Evolutionary conservation across 1,140 invertebrate genomes (phyloP), one percentile per base, ranked within the genome.

Genomic region (Orius insidiosus): DNA sequence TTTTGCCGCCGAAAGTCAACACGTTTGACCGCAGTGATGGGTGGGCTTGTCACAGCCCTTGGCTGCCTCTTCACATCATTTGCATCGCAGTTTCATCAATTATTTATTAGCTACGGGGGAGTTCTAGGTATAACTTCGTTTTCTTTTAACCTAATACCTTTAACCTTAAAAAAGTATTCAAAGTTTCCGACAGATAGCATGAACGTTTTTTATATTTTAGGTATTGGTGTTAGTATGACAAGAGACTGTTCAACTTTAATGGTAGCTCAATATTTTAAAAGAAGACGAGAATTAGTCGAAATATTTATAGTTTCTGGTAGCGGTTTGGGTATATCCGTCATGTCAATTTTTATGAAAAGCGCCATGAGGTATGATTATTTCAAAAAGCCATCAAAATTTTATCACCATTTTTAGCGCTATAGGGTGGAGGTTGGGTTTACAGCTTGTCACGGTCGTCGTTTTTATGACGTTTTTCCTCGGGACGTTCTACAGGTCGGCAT

Each of bases 201-300:
- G n/a, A n/a, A n/a, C n/a, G n/a, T n/a, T n/a, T n/a, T n/a, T n/a
- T n/a, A n/a, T n/a, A n/a, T n/a, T 43, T 61, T 74, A 64, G 85
- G 85, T 11, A 71, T 88, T 36, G 87, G 87, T 41, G 82, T 85
- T 13, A 82, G 85, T 38, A 68, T 87, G 63, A 80, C 82, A 9
- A 63, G 80, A 56, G 77, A 88, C 62, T 85, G 85, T 53, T 84
- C 85, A 5, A 85, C 80, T 9, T 62, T 92, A 51, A 89, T 90
- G 82, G 79, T 90, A n/a, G 85, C 85, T 3, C 84, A 89, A 57
- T 92, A 89, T 63, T 90, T 90, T 69, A 86, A 87, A 58, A 60
- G 80, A 49, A 70, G 75, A 55, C 64, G 86, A 46, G 85, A 89
- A 62, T 69, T 85, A 36, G 85, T 89, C 13, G 86, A 92, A 63